Conservation (phyloP, 2,888 invertebrate species). For the Tenthredo scrophulariae region DNA sequence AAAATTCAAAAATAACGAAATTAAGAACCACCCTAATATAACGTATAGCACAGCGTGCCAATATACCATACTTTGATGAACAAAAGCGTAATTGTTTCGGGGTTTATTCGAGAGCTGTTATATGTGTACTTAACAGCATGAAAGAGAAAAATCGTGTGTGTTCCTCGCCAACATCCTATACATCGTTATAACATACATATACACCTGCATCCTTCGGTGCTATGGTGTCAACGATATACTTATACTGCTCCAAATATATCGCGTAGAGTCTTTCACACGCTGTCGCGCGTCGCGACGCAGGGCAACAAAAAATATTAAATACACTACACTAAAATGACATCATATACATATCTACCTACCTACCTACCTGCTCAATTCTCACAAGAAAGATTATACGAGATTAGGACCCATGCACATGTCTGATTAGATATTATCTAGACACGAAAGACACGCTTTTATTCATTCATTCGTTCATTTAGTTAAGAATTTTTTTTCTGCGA, state of each 20-base stretch:
- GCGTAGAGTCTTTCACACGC: not conserved
- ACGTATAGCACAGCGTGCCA: not conserved
- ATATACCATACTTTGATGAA: not conserved
- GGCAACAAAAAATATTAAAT: not conserved
- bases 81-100: not conserved
- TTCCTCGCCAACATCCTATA: constrained; percentile 35
- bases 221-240: not conserved
- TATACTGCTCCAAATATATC: constrained; percentile 1
- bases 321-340: not conserved
- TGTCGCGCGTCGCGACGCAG: not conserved
- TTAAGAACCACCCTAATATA: too few relatives aligned
- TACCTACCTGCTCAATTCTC: not conserved
- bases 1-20: too few relatives aligned
- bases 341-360: not conserved
- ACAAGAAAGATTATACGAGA: not conserved
- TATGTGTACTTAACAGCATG: not conserved
- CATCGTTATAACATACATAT: not conserved
- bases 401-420: not conserved
- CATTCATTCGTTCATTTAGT: not conserved
- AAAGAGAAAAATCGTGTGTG: constrained; percentile 6
- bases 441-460: not conserved
- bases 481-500: not conserved
- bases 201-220: constrained; percentile 13
- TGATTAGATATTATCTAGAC: not conserved
- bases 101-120: not conserved